Percentiles rank a stretch among this genome's conserved stretches.
Conservation (phyloP, 2,113 vertebrate genomes). For the Casuarius casuarius region DNA sequence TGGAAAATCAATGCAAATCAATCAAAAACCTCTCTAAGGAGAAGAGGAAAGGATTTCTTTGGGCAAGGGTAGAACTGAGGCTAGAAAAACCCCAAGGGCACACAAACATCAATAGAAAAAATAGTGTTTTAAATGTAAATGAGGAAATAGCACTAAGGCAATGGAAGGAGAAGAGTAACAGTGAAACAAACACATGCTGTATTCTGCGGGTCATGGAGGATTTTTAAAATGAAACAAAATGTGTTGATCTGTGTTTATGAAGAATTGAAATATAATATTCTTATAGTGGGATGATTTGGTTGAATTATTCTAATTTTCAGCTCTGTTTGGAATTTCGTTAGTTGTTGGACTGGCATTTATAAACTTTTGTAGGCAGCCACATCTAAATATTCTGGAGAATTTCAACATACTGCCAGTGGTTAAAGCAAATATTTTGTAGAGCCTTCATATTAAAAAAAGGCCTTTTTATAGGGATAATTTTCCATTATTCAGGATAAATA, state of each 20-base stretch:
- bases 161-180: slow-evolving; percentile 15
- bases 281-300: slow-evolving; percentile 45
- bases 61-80: background rate
- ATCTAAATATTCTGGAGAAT: slow-evolving; percentile 45
- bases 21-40: slow-evolving; percentile 15
- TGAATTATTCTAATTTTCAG: slow-evolving; percentile 60
- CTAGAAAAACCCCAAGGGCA: background rate
- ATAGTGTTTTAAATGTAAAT: slow-evolving; percentile 30
- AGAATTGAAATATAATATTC: slow-evolving; percentile 41
- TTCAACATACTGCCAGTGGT: background rate
- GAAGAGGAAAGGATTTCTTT: background rate
- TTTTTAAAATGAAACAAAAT: slow-evolving; percentile 24
- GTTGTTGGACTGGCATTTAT: slow-evolving; percentile 63
- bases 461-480: slow-evolving; percentile 15
- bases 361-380: slow-evolving; percentile 28
- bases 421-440: slow-evolving; percentile 47
- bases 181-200: slow-evolving; percentile 29
- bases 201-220: background rate
- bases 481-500: background rate
- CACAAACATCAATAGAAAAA: background rate
- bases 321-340: slow-evolving; percentile 62
- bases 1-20: background rate
- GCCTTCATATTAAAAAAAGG: background rate
- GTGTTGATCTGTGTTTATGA: slow-evolving; percentile 58
- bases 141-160: slow-evolving; percentile 37